A percentile compares a stretch with the other conserved stretches of the same genome.
These are phyloP conservation scores for Dascyllus trimaculatus DNA, from an alignment of 2,113 vertebrate species.

Conservation along the genomic window DNA sequence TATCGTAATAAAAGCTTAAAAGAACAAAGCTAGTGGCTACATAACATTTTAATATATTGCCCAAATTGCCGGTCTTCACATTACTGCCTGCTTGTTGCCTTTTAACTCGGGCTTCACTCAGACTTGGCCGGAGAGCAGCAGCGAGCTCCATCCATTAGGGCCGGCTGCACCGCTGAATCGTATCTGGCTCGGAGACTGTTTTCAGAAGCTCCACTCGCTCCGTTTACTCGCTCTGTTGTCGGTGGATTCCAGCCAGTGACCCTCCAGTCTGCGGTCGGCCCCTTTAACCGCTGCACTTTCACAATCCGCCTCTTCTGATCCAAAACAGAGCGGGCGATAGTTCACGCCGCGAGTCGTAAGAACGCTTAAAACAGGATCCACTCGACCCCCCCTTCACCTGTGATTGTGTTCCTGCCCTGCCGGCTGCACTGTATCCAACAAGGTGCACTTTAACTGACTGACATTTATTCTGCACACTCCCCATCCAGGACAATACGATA, in stretches of 20 bases:
- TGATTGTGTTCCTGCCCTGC: slow-evolving; percentile 13
- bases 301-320: not conserved
- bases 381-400: slow-evolving; percentile 7
- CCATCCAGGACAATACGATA: slow-evolving; percentile 29
- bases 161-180: not conserved
- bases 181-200: not conserved
- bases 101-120: not conserved
- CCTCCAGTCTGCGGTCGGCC: not conserved
- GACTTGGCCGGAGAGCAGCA: not conserved
- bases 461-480: slow-evolving; percentile 25
- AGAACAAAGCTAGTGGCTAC: not conserved
- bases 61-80: not conserved
- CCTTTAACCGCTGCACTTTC: slow-evolving; percentile 12
- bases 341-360: not conserved
- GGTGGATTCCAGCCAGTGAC: slow-evolving; percentile 2
- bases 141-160: not conserved
- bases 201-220: not conserved
- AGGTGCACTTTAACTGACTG: slow-evolving; percentile 25
- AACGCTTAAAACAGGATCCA: not conserved
- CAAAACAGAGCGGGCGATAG: not conserved
- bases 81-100: not conserved
- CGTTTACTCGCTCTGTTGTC: not conserved
- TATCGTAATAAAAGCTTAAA: too few species aligned
- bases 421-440: slow-evolving; percentile 25
- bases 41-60: not conserved